A percentile compares a stretch with the other conserved stretches of the same genome.
Evolutionary conservation across 2,888 invertebrate species (phyloP).

Genomic region (Metacarcinus magister): DNA sequence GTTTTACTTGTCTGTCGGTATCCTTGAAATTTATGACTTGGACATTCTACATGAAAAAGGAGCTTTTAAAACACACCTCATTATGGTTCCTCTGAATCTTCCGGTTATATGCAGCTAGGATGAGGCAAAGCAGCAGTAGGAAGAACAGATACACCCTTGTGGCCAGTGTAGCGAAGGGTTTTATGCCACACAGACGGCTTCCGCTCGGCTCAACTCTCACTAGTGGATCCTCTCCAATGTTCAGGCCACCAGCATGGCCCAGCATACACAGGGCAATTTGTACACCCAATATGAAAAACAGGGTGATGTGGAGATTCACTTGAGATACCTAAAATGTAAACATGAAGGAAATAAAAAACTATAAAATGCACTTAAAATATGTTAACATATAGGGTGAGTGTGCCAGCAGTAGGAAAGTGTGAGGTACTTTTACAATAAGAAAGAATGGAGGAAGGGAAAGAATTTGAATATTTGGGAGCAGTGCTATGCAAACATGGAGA

Average conservation of each 20-base stretch:
- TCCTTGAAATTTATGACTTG: not conserved
- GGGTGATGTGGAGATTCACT: slow-evolving; percentile 84
- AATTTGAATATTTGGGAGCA: too few relatives aligned
- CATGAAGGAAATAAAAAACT: not conserved
- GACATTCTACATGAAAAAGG: not conserved
- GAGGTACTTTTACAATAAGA: too few relatives aligned
- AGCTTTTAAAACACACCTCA: slow-evolving; percentile 84
- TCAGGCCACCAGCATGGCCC: slow-evolving; percentile 73
- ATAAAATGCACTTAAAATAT: not conserved
- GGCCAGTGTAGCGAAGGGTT: slow-evolving; percentile 70
- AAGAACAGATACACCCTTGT: slow-evolving; percentile 70
- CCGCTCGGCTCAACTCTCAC: slow-evolving; percentile 61
- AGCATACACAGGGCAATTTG: slow-evolving; percentile 71
- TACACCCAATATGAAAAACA: slow-evolving; percentile 84
- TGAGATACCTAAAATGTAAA: slow-evolving; percentile 83
- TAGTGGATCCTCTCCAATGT: slow-evolving; percentile 70
- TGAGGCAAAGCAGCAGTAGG: slow-evolving; percentile 82
- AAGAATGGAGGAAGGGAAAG: too few relatives aligned
- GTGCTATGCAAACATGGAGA: too few relatives aligned
- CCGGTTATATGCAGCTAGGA: slow-evolving; percentile 84
- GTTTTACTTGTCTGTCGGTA: too few relatives aligned
- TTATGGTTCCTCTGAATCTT: slow-evolving; percentile 84
- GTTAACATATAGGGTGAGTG: not conserved
- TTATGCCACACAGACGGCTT: slow-evolving; percentile 70
- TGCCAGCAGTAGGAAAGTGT: too few relatives aligned